Percentiles rank a stretch among this genome's conserved stretches.
Evolutionary conservation across 1,140 invertebrate species (phyloP).

Genomic region (Aphis gossypii): DNA sequence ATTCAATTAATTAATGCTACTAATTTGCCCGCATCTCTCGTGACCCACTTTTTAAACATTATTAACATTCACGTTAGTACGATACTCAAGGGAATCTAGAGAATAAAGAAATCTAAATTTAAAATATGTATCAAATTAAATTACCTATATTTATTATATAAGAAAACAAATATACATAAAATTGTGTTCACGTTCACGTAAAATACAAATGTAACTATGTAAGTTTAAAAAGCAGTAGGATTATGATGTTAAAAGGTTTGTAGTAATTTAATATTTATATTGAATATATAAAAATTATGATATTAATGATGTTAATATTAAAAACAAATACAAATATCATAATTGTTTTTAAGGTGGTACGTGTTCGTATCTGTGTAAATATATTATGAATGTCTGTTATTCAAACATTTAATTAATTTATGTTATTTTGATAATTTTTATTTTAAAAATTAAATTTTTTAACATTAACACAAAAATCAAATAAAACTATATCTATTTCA

Average conservation of each 20-base stretch:
- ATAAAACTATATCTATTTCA: not conserved
- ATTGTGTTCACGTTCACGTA: not conserved
- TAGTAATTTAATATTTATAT: not conserved
- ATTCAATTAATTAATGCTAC: slow-evolving; percentile 21
- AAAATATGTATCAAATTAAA: slow-evolving; percentile 1
- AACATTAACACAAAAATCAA: not conserved
- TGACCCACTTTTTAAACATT: slow-evolving; percentile 18
- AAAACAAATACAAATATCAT: not conserved
- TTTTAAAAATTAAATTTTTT: not conserved
- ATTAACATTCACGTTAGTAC: not conserved
- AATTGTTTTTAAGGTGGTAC: not conserved
- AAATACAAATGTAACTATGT: not conserved
- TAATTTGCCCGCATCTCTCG: not conserved
- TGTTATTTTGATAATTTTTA: not conserved
- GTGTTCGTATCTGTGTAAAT: not conserved
- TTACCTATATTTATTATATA: not conserved
- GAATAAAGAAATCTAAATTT: slow-evolving; percentile 14
- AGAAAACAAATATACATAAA: not conserved
- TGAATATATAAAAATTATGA: not conserved
- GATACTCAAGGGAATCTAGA: not conserved
- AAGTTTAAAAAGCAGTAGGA: not conserved
- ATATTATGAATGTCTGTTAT: not conserved
- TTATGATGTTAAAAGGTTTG: not conserved
- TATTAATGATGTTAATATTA: not conserved
- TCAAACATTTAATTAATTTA: not conserved